These are phyloP conservation scores for Tridacna gigas DNA, from an alignment of 2,888 invertebrate species.

Conservation along the genomic window DNA sequence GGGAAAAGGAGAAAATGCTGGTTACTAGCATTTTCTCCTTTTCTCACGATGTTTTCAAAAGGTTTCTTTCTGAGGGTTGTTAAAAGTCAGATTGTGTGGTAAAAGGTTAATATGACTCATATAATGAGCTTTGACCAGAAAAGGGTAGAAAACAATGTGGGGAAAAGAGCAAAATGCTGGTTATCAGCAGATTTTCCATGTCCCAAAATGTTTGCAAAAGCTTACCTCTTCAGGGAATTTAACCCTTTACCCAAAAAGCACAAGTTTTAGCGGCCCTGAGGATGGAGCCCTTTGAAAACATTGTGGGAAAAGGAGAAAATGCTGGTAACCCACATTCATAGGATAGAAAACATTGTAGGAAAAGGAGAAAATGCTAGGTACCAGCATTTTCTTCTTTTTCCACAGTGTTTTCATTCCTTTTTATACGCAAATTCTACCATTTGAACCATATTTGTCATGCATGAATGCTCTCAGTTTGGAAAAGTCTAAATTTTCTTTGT, in stretches of 20 bases:
- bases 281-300: too few species aligned
- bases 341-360: slow-evolving; percentile 7
- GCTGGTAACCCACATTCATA: too few species aligned
- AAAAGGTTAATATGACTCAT: not conserved
- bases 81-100: not conserved
- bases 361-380: not conserved
- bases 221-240: too few species aligned
- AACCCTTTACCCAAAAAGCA: too few species aligned
- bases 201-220: too few species aligned
- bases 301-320: too few species aligned
- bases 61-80: not conserved
- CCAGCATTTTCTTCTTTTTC: slow-evolving; percentile 1
- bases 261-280: too few species aligned
- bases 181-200: too few species aligned
- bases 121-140: too few species aligned
- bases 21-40: not conserved
- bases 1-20: not conserved
- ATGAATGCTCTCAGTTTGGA: not conserved
- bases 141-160: too few species aligned
- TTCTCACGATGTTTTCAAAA: not conserved
- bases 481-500: not conserved
- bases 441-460: not conserved
- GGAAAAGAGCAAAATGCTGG: too few species aligned
- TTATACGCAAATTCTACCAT: not conserved
- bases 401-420: not conserved